Percentiles rank a stretch among this genome's conserved stretches.
These are phyloP conservation scores for Venusia cambrica DNA, from an alignment of 2,888 invertebrate genomes.

Conservation along the genomic window DNA sequence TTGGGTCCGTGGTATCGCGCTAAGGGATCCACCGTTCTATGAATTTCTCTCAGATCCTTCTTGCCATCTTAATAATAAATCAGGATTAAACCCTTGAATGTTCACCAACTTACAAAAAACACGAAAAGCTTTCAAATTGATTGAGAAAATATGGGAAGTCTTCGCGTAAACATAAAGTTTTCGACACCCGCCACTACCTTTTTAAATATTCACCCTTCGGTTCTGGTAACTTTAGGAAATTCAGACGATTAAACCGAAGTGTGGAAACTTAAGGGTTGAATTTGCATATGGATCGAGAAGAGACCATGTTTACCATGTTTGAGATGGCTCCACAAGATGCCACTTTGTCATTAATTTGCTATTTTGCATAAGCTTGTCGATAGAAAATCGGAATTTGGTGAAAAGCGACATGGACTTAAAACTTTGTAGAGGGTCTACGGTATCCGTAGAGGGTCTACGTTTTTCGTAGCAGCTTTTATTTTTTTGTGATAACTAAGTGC, in stretches of 20 bases:
- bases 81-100: conserved; percentile 36
- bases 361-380: conserved; percentile 27
- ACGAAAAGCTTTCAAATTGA: conserved; percentile 48
- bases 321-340: conserved; percentile 25
- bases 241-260: conserved; percentile 70
- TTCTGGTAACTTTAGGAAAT: conserved; percentile 63
- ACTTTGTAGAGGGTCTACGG: conserved; percentile 9
- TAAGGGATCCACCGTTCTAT: no score
- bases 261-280: conserved; percentile 72
- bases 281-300: conserved; percentile 66
- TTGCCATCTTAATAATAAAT: conserved; percentile 40
- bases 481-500: no score
- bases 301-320: conserved; percentile 34
- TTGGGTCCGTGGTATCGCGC: no score
- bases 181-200: conserved; percentile 68
- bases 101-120: conserved; percentile 42
- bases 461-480: background rate
- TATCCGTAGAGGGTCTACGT: conserved; percentile 5
- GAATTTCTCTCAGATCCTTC: no score
- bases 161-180: conserved; percentile 62
- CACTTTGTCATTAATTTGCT: conserved; percentile 24
- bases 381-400: no score
- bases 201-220: conserved; percentile 80
- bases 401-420: background rate
- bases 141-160: conserved; percentile 50